Conservation (phyloP, 2,888 invertebrate genomes). For the Cyrtodaria siliqua region DNA sequence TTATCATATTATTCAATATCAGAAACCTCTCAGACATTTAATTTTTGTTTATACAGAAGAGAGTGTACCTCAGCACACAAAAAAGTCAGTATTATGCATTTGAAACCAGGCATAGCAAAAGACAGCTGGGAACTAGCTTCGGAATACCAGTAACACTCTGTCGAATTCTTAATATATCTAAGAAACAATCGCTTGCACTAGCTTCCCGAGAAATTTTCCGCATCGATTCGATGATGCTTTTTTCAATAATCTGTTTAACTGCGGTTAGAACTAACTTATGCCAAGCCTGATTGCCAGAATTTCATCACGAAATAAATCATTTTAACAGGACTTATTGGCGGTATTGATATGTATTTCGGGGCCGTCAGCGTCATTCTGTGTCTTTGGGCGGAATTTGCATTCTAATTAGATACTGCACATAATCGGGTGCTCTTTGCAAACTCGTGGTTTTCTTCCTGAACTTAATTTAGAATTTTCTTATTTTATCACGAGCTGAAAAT, state of each 20-base stretch:
- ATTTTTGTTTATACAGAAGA: background rate
- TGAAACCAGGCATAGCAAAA: conserved; percentile 42
- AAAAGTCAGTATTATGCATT: conserved; percentile 29
- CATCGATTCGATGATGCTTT: conserved; percentile 41
- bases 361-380: no score
- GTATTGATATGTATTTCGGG: background rate
- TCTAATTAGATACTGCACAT: background rate
- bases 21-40: background rate
- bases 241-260: conserved; percentile 37
- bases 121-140: conserved; percentile 52
- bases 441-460: background rate
- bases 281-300: conserved; percentile 29
- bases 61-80: background rate
- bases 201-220: conserved; percentile 41
- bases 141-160: conserved; percentile 32
- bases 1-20: background rate
- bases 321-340: conserved; percentile 40
- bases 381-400: no score
- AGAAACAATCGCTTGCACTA: conserved; percentile 36
- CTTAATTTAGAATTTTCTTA: background rate
- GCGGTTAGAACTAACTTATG: conserved; percentile 8
- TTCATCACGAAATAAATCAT: conserved; percentile 32
- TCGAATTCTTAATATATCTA: conserved; percentile 37
- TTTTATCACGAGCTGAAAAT: background rate
- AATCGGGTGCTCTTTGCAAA: background rate